Conservation (phyloP, 2,113 vertebrate species). For the Ciconia stormi region DNA sequence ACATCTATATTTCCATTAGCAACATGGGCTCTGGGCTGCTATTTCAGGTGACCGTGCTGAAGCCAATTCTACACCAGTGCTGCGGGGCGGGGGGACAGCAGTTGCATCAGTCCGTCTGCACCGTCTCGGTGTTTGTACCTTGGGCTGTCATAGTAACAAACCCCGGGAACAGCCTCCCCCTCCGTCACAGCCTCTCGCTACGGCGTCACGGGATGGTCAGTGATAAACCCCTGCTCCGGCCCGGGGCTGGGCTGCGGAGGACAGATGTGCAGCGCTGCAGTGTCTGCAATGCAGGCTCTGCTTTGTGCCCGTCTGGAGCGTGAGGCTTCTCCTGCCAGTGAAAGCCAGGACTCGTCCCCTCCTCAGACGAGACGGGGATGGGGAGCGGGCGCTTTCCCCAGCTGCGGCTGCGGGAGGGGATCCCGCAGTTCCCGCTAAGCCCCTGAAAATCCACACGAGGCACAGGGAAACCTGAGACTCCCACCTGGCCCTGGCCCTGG, state of each 20-base stretch:
- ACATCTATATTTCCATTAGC: background rate
- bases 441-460: background rate
- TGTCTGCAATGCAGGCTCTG: background rate
- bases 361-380: background rate
- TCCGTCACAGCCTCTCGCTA: background rate
- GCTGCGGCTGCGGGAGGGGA: background rate
- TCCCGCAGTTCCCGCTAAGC: background rate
- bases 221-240: background rate
- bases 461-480: conserved; percentile 33
- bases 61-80: background rate
- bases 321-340: background rate
- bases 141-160: conserved; percentile 22
- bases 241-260: background rate
- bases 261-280: background rate
- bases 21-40: background rate
- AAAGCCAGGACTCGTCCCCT: background rate
- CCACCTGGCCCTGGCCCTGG: background rate
- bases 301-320: background rate
- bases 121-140: background rate
- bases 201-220: background rate
- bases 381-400: background rate
- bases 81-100: background rate
- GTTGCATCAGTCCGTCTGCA: background rate
- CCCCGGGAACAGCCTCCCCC: background rate
- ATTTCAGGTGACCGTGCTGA: background rate